Evolutionary conservation across 2,888 invertebrate species (phyloP), one percentile per base, ranked within the genome.

Genomic region (Drosophila monieri): DNA sequence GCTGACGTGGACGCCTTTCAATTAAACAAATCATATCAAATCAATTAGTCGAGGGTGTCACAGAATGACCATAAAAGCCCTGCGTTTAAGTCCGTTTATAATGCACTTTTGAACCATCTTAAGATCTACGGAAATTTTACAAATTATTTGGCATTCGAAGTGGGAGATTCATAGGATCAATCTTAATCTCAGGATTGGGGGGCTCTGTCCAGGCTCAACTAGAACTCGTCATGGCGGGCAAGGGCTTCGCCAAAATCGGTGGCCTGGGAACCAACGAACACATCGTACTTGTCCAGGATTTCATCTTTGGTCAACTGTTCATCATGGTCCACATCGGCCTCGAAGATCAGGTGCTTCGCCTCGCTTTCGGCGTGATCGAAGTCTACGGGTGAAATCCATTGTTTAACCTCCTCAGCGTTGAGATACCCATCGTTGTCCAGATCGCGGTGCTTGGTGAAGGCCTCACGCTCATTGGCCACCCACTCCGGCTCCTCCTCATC

Each of bases 171-270:
- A 46, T 60, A 52, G 32, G 70, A 47, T 44, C 46, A 41, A 49
- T 54, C 43, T 21, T 41, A 64, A 27, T 46, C 43, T 70, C 52
- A 43, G 15, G 51, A 39, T n/a, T 12, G 9, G 9, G n/a, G 30
- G 61, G 18, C 32, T 39, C n/a, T 37, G 51, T 55, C 25, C 35
- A 30, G 8, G 43, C 92, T 2, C 39, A 41, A 15, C 10, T 94
- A 99, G 92, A 99, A 98, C 92, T 99, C 99, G 89, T 99, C 99
- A 89, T 99, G 99, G 78, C 97, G 94, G 1, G 95, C 95, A 14
- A 99, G 93, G 6, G 98, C 98, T 90, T 99, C 98, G 0, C 99
- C 99, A 91, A 99, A 99, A 92, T 99, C 99, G 0, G 99, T 99
- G 1, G 98, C 99, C 91, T 99, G 99, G 0, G 99, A 99, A 37